Conservation (phyloP, 2,888 invertebrate genomes). For the Ormyrus nitidulus region DNA sequence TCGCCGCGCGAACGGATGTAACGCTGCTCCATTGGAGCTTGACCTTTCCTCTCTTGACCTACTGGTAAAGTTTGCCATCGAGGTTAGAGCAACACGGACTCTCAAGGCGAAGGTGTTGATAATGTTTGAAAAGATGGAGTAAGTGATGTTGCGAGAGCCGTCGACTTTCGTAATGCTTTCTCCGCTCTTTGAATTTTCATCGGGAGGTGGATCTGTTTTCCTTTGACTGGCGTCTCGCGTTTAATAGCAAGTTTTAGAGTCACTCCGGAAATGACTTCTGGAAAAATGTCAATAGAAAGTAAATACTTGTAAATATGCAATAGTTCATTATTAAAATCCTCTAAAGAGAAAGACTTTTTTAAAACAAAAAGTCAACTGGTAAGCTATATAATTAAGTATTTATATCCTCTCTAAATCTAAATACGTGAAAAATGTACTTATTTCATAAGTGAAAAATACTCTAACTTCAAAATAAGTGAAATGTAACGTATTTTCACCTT, state of each 20-base stretch:
- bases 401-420: too few species aligned
- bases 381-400: too few species aligned
- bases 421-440: too few species aligned
- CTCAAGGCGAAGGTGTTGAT: constrained; percentile 19
- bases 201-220: background rate
- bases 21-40: background rate
- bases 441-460: too few species aligned
- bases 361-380: too few species aligned
- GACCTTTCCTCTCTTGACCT: background rate
- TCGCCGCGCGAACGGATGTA: background rate
- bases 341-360: too few species aligned
- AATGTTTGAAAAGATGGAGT: constrained; percentile 21
- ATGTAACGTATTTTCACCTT: too few species aligned
- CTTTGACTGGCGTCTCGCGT: background rate
- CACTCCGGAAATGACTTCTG: background rate
- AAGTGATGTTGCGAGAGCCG: constrained; percentile 23
- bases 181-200: constrained; percentile 17
- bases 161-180: constrained; percentile 12
- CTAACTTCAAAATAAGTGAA: too few species aligned
- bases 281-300: too few species aligned
- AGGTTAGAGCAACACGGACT: constrained; percentile 41
- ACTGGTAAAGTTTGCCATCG: constrained; percentile 36
- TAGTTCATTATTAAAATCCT: too few species aligned
- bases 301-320: too few species aligned
- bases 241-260: background rate